phyloP scores from a whole-genome alignment of 2,888 invertebrate species.

The Nymphalis c-album region DNA sequence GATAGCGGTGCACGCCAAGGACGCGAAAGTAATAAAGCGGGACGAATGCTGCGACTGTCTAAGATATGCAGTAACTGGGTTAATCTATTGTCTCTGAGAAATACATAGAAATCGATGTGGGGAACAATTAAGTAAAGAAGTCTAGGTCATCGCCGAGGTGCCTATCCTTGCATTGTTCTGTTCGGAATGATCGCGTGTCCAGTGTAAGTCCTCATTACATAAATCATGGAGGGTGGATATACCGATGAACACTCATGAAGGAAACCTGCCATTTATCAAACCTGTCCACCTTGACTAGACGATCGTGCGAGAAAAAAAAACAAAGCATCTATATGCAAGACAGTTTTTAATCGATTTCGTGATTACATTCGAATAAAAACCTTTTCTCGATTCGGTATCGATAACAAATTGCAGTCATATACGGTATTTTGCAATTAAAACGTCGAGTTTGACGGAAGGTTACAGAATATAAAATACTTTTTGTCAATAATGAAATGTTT shows the following conservation, averaged over 20 bases:
- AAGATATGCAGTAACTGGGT: constrained; percentile 64
- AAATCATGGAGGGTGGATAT: constrained; percentile 73
- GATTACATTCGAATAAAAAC: constrained; percentile 28
- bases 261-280: constrained; percentile 60
- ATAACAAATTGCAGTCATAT: constrained; percentile 22
- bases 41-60: constrained; percentile 50
- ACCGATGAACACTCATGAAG: constrained; percentile 55
- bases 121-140: constrained; percentile 76
- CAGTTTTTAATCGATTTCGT: constrained; percentile 25
- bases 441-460: constrained; percentile 18
- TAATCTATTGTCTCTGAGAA: constrained; percentile 72
- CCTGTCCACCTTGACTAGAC: constrained; percentile 60
- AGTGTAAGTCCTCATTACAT: constrained; percentile 78
- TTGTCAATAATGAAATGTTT: not conserved
- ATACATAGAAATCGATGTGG: constrained; percentile 66
- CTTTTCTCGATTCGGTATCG: constrained; percentile 18
- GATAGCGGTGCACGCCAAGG: constrained; percentile 76
- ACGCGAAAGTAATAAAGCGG: constrained; percentile 64
- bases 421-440: constrained; percentile 27
- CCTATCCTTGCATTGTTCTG: constrained; percentile 78
- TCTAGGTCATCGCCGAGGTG: constrained; percentile 67
- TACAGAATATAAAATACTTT: constrained; percentile 9
- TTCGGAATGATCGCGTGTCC: constrained; percentile 70
- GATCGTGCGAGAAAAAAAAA: constrained; percentile 40
- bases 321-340: constrained; percentile 15